Base-by-base conservation (phyloP, 2,797 vertebrate species). In the Nothura maculosa region DNA sequence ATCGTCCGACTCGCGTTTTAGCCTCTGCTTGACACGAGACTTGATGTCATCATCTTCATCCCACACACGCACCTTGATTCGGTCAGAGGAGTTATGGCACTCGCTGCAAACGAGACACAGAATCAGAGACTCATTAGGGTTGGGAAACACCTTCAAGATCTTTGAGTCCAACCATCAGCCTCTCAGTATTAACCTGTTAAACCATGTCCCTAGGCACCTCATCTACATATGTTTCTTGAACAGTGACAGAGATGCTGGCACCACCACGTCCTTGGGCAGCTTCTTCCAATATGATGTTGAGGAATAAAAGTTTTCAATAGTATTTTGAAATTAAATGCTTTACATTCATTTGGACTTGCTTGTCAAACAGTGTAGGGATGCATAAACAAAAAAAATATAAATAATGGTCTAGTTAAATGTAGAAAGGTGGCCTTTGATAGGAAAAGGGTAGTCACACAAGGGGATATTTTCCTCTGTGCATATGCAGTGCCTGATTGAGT, bases 21-120 rank as follows among this genome's bases (percentile, higher is more conserved):
- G 98, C 54, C 99, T 98, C 96, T 99, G 99, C 95, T 99, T 99
- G 80, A 99, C 99, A 54, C 99, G 98, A 4, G 99, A 99, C 95
- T 99, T 99, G 96, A 99, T 99, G 96, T 99, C 99, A 11, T 99
- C 99, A 32, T 99, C 99, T 94, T 99, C 99, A 38, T 99, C 99
- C 99, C 99, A 99, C 36, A 99, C 99, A 2, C 99, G 98, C 43
- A 99, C 99, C 97, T 99, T 99, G 90, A 99, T 99, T 32, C 99
- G 98, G 82, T 99, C 99, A 2, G 99, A 99, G 19, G 99, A 99
- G 96, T 99, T 99, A 97, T 99, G 99, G 98, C 99, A 99, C 97
- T 99, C 99, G 28, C 99, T 99, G 87, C 64, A 21, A 89, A 82
- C 69, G 79, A 68, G 70, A 74, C 24, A 85, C 7, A 50, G 12